Conservation (phyloP, 2,888 invertebrate genomes). For the Diaphora mendica region DNA sequence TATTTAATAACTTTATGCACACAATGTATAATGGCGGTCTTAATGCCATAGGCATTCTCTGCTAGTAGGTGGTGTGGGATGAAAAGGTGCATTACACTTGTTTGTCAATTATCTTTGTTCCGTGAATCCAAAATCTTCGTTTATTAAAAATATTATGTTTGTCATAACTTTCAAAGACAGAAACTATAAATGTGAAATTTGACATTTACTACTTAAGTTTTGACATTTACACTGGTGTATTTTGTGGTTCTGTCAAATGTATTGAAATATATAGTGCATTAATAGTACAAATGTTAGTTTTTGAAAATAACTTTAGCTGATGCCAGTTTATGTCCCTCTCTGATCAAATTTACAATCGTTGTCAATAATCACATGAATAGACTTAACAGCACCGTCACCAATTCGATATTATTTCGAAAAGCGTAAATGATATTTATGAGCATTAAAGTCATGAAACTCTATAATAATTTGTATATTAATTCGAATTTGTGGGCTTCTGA, state of each 20-base stretch:
- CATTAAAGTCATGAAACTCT: not conserved
- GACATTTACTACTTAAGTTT: not conserved
- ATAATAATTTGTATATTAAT: not conserved
- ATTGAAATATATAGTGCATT: not conserved
- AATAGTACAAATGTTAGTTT: not conserved
- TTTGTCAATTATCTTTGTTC: not conserved
- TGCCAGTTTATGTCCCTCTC: not conserved
- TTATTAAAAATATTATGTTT: not conserved
- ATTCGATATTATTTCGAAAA: too few relatives aligned
- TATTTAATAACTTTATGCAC: too few relatives aligned
- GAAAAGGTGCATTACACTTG: too few relatives aligned
- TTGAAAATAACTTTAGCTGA: not conserved
- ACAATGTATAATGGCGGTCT: too few relatives aligned
- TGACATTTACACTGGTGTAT: not conserved
- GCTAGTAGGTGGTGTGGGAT: too few relatives aligned
- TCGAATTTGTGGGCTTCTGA: not conserved
- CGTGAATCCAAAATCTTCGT: not conserved
- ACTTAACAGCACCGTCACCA: not conserved
- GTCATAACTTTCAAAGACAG: not conserved
- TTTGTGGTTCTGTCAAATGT: not conserved
- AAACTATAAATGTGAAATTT: not conserved
- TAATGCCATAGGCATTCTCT: too few relatives aligned
- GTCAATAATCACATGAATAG: not conserved
- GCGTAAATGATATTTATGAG: not conserved
- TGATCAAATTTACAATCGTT: not conserved